Evolutionary conservation across 2,888 invertebrate genomes (phyloP).

Genomic region (Camponotus fellah): DNA sequence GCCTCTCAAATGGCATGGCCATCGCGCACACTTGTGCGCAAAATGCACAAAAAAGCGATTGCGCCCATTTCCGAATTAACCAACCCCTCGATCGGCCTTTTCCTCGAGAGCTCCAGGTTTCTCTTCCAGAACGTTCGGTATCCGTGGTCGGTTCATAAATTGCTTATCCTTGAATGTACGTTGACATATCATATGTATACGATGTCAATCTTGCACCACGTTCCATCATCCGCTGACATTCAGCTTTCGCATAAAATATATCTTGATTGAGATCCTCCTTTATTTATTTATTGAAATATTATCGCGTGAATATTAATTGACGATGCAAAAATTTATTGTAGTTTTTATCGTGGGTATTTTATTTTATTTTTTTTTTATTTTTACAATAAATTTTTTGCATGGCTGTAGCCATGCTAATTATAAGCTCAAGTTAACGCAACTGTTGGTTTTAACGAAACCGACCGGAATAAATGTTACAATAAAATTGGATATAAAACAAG

Average conservation of each 20-base stretch:
- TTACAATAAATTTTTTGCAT: background rate
- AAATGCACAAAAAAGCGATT: constrained; percentile 60
- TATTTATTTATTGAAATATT: background rate
- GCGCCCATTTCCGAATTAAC: constrained; percentile 16
- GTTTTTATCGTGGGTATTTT: background rate
- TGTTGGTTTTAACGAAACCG: background rate
- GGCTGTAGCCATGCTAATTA: background rate
- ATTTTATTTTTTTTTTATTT: background rate
- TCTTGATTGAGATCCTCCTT: background rate
- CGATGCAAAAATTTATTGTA: background rate
- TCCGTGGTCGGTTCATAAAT: background rate
- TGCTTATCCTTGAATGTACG: background rate
- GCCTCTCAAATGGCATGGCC: constrained; percentile 73
- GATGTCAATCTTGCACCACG: background rate
- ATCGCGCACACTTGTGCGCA: constrained; percentile 32
- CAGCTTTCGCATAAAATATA: background rate
- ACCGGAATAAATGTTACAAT: background rate
- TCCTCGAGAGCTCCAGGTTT: background rate
- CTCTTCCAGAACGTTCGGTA: background rate
- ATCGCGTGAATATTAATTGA: background rate
- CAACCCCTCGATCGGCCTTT: background rate
- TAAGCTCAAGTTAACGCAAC: background rate
- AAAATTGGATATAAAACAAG: background rate
- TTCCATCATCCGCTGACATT: constrained; percentile 4
- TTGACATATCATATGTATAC: background rate